Evolutionary conservation across 2,888 invertebrate genomes (phyloP).

Genomic region (Pecten maximus): DNA sequence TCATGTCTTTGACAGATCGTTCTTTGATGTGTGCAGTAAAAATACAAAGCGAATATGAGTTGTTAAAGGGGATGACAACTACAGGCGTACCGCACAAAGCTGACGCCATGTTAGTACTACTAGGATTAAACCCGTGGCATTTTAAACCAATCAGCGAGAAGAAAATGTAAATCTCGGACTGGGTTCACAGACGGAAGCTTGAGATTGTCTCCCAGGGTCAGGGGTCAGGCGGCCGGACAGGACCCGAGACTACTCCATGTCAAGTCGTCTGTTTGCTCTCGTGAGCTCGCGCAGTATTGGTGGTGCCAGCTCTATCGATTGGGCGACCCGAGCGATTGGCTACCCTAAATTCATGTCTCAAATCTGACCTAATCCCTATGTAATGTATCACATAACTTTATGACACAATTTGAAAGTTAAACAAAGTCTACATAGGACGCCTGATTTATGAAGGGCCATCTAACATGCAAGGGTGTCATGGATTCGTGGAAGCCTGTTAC

Average conservation of each 20-base stretch:
- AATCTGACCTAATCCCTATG: background rate
- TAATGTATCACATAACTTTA: constrained; percentile 20
- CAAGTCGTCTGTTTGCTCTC: constrained; percentile 19
- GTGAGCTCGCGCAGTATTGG: constrained; percentile 26
- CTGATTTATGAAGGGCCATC: background rate
- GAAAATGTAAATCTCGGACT: constrained; percentile 23
- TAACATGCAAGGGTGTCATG: background rate
- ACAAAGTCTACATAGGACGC: constrained; percentile 7
- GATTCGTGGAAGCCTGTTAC: background rate
- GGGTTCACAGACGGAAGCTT: constrained; percentile 35
- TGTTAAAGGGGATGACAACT: constrained; percentile 27
- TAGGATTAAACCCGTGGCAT: constrained; percentile 24
- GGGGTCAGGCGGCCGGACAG: constrained; percentile 1
- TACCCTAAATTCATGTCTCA: constrained; percentile 20
- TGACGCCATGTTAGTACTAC: constrained; percentile 18
- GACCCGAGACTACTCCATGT: constrained; percentile 24
- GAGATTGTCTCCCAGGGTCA: constrained; percentile 14
- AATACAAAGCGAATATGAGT: constrained; percentile 20
- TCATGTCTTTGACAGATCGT: constrained; percentile 15
- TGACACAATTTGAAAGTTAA: constrained; percentile 28
- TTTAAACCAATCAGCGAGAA: constrained; percentile 25
- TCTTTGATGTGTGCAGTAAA: constrained; percentile 29
- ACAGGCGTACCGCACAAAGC: constrained; percentile 13
- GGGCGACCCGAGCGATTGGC: background rate
- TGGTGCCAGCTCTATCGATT: constrained; percentile 26